Percentiles rank a stretch among this genome's conserved stretches.
phyloP scores from a whole-genome alignment of 2,888 invertebrate genomes.

The Hirtodrosophila alboralis region DNA sequence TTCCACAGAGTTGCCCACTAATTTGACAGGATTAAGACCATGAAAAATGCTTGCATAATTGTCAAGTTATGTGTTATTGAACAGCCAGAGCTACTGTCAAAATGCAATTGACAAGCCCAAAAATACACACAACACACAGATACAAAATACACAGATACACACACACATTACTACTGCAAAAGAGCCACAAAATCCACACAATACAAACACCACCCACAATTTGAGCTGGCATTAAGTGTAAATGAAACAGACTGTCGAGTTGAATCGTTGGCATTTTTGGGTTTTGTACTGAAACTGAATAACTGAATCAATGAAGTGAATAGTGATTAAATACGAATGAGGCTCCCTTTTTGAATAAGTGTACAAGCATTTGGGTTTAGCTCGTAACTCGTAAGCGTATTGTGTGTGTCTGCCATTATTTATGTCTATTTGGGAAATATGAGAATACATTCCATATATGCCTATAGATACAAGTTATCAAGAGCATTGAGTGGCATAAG shows the following conservation, averaged over 20 bases:
- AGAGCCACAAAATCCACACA: constrained; percentile 71
- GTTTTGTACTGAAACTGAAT: constrained; percentile 61
- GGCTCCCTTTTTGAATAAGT: constrained; percentile 9
- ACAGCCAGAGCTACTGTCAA: constrained; percentile 39
- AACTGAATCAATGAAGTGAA: constrained; percentile 73
- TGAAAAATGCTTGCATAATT: constrained; percentile 59
- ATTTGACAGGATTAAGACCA: constrained; percentile 57
- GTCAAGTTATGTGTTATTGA: constrained; percentile 54
- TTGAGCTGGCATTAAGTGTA: constrained; percentile 10
- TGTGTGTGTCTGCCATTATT: constrained; percentile 38
- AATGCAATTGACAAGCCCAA: constrained; percentile 57
- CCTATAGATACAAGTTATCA: constrained; percentile 29
- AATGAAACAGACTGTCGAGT: constrained; percentile 3
- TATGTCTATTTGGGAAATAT: constrained; percentile 37
- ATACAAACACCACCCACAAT: constrained; percentile 60
- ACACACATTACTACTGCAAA: constrained; percentile 30
- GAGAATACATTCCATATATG: constrained; percentile 15
- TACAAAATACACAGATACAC: constrained; percentile 6
- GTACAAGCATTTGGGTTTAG: constrained; percentile 23
- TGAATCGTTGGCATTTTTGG: constrained; percentile 52
- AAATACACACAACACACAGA: constrained; percentile 22
- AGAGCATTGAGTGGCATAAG: constrained; percentile 1
- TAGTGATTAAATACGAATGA: constrained; percentile 63
- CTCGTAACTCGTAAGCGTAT: constrained; percentile 22
- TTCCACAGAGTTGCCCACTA: constrained; percentile 29